phyloP scores from a whole-genome alignment of 2,113 vertebrate genomes.

The Zeus faber region DNA sequence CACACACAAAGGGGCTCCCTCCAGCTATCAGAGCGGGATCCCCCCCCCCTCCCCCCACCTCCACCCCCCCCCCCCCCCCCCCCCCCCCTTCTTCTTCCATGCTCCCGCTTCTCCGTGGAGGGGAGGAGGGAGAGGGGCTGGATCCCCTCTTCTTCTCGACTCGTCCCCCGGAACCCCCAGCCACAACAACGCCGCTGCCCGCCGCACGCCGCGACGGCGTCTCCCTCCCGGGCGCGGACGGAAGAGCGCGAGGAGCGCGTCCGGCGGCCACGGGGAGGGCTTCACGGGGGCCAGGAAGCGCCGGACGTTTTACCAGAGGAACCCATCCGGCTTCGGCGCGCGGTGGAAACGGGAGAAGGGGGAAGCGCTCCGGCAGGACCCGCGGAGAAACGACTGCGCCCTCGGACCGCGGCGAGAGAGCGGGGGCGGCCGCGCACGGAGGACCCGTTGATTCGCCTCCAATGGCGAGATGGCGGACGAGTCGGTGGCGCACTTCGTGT shows the following conservation, averaged over 20 bases:
- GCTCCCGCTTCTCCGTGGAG: slow-evolving; percentile 34
- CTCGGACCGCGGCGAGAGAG: slow-evolving; percentile 20
- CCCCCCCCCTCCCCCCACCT: slow-evolving; percentile 29
- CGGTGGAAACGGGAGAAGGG: too few relatives aligned
- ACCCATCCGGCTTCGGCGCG: too few relatives aligned
- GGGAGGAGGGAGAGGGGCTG: slow-evolving; percentile 24
- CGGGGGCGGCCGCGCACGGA: not conserved
- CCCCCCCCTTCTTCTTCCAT: slow-evolving; percentile 41
- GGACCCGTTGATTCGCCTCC: too few relatives aligned
- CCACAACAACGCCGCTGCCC: slow-evolving; percentile 54
- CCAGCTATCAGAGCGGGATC: slow-evolving; percentile 68
- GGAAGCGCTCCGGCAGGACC: too few relatives aligned
- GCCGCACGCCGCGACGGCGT: slow-evolving; percentile 23
- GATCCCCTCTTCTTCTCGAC: slow-evolving; percentile 52
- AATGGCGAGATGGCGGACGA: too few relatives aligned
- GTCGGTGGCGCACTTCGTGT: too few relatives aligned
- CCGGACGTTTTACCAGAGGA: too few relatives aligned
- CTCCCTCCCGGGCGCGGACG: slow-evolving; percentile 1
- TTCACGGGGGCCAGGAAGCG: too few relatives aligned
- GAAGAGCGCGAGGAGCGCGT: not conserved
- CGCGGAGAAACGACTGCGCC: too few relatives aligned
- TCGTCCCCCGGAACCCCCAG: slow-evolving; percentile 67
- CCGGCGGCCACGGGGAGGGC: slow-evolving; percentile 1
- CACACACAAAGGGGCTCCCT: slow-evolving; percentile 58
- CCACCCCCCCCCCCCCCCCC: slow-evolving; percentile 30